Evolutionary conservation across 2,797 vertebrate genomes (phyloP).

Genomic region (Cirrhinus molitorella): DNA sequence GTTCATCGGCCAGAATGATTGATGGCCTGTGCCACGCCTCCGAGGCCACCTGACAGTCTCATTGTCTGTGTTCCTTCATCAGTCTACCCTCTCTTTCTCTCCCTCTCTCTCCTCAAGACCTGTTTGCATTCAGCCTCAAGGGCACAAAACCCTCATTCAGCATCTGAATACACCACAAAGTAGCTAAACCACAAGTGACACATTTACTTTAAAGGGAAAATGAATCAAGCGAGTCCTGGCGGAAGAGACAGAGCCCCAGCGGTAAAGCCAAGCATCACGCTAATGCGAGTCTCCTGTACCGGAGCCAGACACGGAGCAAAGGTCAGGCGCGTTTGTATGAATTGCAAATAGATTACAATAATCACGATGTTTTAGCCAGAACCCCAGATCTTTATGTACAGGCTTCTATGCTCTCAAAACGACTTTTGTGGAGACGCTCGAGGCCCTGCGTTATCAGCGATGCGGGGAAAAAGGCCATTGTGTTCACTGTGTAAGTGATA

Average conservation of each 20-base stretch:
- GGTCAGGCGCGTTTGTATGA: slow-evolving; percentile 5
- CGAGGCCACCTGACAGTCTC: slow-evolving; percentile 56
- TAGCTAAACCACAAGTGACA: slow-evolving; percentile 58
- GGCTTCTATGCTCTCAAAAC: neutral
- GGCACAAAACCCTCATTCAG: slow-evolving; percentile 47
- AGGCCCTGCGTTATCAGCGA: neutral
- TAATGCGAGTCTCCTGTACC: slow-evolving; percentile 35
- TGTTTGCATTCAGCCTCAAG: slow-evolving; percentile 60
- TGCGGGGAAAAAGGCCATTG: neutral
- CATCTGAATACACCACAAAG: slow-evolving; percentile 40
- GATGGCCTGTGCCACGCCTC: slow-evolving; percentile 56
- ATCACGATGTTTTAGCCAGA: neutral
- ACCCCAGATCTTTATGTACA: neutral
- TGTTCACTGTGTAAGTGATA: neutral
- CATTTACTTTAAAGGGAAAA: slow-evolving; percentile 53
- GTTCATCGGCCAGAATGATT: slow-evolving; percentile 52
- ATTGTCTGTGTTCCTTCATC: slow-evolving; percentile 59
- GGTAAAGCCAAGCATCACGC: slow-evolving; percentile 41
- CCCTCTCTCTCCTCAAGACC: slow-evolving; percentile 32
- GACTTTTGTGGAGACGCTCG: neutral
- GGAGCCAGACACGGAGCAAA: slow-evolving; percentile 10
- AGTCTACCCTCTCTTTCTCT: slow-evolving; percentile 44
- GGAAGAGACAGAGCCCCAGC: slow-evolving; percentile 39
- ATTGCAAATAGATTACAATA: slow-evolving; percentile 9
- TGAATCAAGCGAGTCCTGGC: slow-evolving; percentile 48